These are phyloP conservation scores for Myotis brandtii DNA, from an alignment of 2,113 vertebrate species.

Conservation along the genomic window DNA sequence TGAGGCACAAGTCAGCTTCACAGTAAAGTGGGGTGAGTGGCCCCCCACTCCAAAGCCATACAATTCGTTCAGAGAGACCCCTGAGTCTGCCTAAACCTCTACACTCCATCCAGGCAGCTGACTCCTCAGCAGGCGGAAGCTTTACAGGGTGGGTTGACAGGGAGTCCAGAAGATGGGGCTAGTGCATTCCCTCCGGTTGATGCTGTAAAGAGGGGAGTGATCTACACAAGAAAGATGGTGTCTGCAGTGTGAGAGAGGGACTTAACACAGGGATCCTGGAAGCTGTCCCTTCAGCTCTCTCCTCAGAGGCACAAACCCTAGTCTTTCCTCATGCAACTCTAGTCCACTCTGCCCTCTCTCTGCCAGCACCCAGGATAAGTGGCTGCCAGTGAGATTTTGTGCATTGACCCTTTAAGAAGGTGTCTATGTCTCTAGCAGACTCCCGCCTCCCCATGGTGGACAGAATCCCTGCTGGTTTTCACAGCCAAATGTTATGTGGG, in stretches of 20 bases:
- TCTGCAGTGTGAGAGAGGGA: background rate
- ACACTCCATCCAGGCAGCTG: background rate
- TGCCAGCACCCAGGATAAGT: background rate
- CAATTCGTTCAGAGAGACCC: background rate
- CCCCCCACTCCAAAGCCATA: background rate
- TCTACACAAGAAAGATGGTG: background rate
- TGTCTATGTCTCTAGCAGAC: no score
- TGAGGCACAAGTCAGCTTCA: background rate
- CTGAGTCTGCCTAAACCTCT: background rate
- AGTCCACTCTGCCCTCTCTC: background rate
- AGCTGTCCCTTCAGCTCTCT: background rate
- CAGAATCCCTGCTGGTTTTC: background rate
- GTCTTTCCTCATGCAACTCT: background rate
- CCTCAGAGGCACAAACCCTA: background rate
- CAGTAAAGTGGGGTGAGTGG: background rate
- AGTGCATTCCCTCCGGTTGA: background rate
- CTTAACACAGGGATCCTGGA: background rate
- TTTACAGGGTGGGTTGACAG: background rate
- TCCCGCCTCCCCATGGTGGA: background rate
- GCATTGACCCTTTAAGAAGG: background rate
- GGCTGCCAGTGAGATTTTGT: background rate
- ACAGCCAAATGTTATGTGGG: background rate
- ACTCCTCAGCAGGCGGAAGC: background rate
- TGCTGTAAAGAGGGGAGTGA: background rate
- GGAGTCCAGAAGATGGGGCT: background rate